Base-by-base conservation (phyloP, 2,113 vertebrate species). In the Pandion haliaetus region DNA sequence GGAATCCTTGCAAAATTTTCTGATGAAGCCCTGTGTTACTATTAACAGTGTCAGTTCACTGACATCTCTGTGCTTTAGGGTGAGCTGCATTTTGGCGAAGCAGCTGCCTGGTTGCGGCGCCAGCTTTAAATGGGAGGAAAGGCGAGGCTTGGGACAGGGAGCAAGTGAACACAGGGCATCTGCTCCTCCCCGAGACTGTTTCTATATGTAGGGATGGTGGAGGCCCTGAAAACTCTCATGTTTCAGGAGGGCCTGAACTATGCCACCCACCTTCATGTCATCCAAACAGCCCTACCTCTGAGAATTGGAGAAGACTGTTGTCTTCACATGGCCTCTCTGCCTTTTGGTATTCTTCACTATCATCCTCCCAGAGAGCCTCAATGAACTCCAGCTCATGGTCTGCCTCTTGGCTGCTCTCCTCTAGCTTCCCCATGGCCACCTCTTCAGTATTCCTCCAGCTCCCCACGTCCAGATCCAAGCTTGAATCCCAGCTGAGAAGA, bases 401-500 rank as follows among this genome's bases (percentile, higher is more conserved):
- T 81, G 87, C 58, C n/a, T 91, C 97, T 72, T 16, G 86, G 94
- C 94, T 98, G 96, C 94, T 98, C 82, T 97, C 97, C 49, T 97
- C 97, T 28, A 92, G 84, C 61, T 95, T 96, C 76, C 91, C 95
- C 73, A 85, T 11, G 69, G 93, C 87, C 54, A 76, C 61, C 54
- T 97, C 97, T 94, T 97, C 95, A 24, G 92, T 58, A 76, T 96
- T 94, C 88, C 96, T 98, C 98, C 98, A 98, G 93, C 85, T 94
- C 63, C 94, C 66, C 86, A 94, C 10, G 38, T 97, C 97, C 95
- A 97, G 90, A 69, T 98, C 97, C 94, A 93, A 69, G 86, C 96
- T 97, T 80, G 98, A 98, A 91, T 98, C 87, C 93, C 96, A 95
- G 93, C 96, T 96, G 81, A 95, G 93, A 94, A 96, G 78, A 23